These are phyloP conservation scores for Pachyramphus minor DNA, from an alignment of 2,113 vertebrate species.

Conservation along the genomic window DNA sequence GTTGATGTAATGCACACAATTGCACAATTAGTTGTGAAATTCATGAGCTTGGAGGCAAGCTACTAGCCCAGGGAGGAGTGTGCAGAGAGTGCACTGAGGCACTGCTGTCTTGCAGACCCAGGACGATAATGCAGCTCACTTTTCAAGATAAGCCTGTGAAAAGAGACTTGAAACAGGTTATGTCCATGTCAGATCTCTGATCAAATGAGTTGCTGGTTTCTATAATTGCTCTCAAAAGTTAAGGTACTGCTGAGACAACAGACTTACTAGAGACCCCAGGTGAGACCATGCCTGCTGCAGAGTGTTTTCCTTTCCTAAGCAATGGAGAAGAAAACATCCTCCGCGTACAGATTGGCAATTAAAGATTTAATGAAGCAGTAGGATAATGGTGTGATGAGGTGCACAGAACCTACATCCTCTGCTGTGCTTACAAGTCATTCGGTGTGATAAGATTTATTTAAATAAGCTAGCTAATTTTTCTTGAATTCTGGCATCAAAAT, in stretches of 20 bases:
- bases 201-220: neutral
- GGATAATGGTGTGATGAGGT: neutral
- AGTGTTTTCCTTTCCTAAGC: neutral
- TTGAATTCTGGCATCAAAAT: neutral
- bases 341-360: neutral
- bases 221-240: neutral
- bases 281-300: neutral
- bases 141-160: neutral
- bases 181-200: fast-evolving
- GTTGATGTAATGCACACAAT: neutral
- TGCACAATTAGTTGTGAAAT: neutral
- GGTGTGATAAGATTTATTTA: neutral
- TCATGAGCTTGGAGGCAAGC: neutral
- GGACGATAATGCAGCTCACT: neutral
- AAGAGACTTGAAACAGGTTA: neutral
- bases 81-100: fast-evolving
- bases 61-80: neutral
- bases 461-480: neutral
- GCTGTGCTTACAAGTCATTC: neutral
- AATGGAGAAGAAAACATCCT: neutral
- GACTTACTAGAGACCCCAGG: neutral
- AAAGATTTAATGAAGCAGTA: neutral
- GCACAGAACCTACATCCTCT: neutral
- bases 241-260: neutral
- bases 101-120: neutral